Conservation (phyloP, 2,113 vertebrate species). For the Passer montanus region DNA sequence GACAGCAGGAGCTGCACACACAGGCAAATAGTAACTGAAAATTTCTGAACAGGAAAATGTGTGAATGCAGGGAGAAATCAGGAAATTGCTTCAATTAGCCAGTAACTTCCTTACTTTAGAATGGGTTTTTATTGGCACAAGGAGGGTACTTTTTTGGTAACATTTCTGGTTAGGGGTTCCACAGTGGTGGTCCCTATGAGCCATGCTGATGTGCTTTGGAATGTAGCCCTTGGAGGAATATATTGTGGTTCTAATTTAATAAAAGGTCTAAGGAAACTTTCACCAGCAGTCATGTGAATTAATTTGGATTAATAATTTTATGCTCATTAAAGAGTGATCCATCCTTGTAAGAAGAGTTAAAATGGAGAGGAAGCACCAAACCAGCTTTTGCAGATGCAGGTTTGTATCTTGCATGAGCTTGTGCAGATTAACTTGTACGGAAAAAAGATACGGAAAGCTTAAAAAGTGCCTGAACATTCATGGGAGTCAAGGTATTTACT, state of each 20-base stretch:
- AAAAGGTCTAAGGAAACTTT: not conserved
- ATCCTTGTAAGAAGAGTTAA: not conserved
- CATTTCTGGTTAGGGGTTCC: not conserved
- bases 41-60: not conserved
- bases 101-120: not conserved
- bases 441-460: not conserved
- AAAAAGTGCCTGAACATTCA: not conserved
- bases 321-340: not conserved
- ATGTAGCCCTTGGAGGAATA: not conserved
- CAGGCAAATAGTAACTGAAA: not conserved
- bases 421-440: not conserved
- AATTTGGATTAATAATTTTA: not conserved
- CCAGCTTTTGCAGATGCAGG: not conserved
- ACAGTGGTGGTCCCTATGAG: not conserved
- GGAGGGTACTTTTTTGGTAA: not conserved
- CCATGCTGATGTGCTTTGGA: not conserved
- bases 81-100: not conserved
- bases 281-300: not conserved
- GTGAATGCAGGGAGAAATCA: not conserved
- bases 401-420: not conserved
- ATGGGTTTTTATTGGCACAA: not conserved
- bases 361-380: not conserved
- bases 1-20: not conserved
- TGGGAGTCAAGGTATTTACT: not conserved
- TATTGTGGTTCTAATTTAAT: not conserved